A percentile compares a stretch with the other conserved stretches of the same genome.
Evolutionary conservation across 2,113 vertebrate genomes (phyloP).

Genomic region (Entomyzon cyanotis): DNA sequence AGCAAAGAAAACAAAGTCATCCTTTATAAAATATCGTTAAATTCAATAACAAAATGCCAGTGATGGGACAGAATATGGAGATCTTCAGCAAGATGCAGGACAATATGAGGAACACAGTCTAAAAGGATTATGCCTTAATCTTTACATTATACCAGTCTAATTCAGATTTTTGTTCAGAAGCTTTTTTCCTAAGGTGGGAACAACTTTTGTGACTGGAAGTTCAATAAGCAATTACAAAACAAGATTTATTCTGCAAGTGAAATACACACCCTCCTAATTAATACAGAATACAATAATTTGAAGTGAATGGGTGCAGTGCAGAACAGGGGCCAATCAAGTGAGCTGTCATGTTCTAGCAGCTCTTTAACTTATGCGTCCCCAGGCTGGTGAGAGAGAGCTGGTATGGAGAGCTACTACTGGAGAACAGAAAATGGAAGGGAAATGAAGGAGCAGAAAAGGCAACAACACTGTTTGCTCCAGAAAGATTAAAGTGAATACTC

Average conservation of each 20-base stretch:
- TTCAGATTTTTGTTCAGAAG: neutral
- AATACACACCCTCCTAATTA: neutral
- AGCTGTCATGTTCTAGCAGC: neutral
- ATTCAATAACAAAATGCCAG: neutral
- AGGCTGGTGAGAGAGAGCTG: neutral
- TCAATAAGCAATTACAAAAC: neutral
- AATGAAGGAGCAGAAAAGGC: neutral
- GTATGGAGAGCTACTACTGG: neutral
- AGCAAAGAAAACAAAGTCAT: neutral
- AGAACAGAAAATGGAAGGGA: neutral
- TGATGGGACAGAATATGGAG: neutral
- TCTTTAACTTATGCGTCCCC: neutral
- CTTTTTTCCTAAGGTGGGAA: neutral
- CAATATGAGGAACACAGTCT: neutral
- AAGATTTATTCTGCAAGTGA: neutral
- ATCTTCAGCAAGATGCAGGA: neutral
- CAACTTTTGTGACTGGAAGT: neutral
- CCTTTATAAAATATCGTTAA: neutral
- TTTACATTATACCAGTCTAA: neutral
- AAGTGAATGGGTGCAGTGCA: neutral
- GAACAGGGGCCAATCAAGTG: neutral
- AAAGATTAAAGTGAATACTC: neutral
- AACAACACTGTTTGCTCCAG: neutral
- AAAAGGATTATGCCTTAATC: neutral
- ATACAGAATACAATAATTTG: neutral